Evolutionary conservation across 2,888 invertebrate genomes (phyloP).

Genomic region (Megalurothrips usitatus): DNA sequence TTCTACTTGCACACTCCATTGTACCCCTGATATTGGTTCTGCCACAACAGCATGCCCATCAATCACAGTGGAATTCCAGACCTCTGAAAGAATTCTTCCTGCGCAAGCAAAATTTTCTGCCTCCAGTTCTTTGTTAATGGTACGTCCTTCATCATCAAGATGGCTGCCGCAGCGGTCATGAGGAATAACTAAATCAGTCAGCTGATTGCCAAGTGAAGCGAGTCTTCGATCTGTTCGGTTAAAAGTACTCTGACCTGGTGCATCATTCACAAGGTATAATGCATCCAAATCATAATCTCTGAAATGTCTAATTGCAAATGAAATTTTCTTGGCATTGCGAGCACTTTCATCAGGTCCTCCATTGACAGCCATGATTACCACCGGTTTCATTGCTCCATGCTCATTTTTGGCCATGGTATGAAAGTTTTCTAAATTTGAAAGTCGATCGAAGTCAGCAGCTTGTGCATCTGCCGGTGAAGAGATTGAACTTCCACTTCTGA

Average conservation of each 20-base stretch:
- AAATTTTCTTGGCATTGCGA: constrained; percentile 38
- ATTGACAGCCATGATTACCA: constrained; percentile 41
- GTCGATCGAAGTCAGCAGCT: constrained; percentile 39
- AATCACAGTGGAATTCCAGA: constrained; percentile 42
- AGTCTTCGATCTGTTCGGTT: constrained; percentile 44
- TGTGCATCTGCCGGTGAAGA: constrained; percentile 40
- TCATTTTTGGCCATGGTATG: constrained; percentile 37
- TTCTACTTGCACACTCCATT: constrained; percentile 19
- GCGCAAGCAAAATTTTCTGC: constrained; percentile 43
- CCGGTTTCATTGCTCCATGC: constrained; percentile 39
- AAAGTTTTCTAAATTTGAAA: constrained; percentile 39
- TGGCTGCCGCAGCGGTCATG: constrained; percentile 42
- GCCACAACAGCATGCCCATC: constrained; percentile 38
- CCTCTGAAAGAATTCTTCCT: constrained; percentile 42
- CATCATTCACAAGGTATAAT: constrained; percentile 42
- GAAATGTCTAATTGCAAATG: constrained; percentile 39
- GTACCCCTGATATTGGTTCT: constrained; percentile 30
- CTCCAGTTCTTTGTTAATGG: constrained; percentile 42
- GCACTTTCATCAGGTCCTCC: constrained; percentile 41
- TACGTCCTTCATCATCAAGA: constrained; percentile 40
- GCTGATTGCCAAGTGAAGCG: constrained; percentile 43
- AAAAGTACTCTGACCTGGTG: constrained; percentile 43
- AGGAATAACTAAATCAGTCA: constrained; percentile 42
- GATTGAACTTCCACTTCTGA: constrained; percentile 42
- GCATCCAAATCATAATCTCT: constrained; percentile 40